Base-by-base conservation (phyloP, 2,797 vertebrate species). In the Antrozous pallidus region DNA sequence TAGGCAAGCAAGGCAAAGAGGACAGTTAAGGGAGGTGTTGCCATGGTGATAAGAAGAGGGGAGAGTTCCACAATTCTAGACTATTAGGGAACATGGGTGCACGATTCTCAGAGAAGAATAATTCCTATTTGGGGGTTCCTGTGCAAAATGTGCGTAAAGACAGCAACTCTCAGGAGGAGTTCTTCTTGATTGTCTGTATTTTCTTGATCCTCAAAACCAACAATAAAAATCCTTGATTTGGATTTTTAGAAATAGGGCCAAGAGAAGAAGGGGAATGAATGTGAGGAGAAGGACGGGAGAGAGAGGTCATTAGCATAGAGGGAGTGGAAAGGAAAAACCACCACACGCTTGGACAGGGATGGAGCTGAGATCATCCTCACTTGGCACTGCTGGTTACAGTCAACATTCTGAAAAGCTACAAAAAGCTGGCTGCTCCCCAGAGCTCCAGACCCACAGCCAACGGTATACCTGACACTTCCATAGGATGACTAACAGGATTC, bases 131-230 rank as follows among this genome's bases (percentile, higher is more conserved):
- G 71, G 71, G 77, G 77, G 11, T 5, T 42, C 58, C 47, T 24
- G 11, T 14, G 28, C 18, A 70, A 42, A 77, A 14, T 8, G 61
- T 24, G 6, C 33, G 24, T 16, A 13, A 82, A 95, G 79, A n/a
- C 9, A 70, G 36, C 22, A 42, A 70, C 31, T 78, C 42, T 61
- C 17, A 42, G 61, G 40, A 38, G 47, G 65, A 61, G 47, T 38
- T 58, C 45, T 40, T 73, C 81, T 82, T 61, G 40, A n/a, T 73
- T 87, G 71, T n/a, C 71, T 82, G 31, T 65, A 58, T 90, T 88
- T 93, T 82, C 67, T 82, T n/a, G 61, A 90, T 71, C n/a, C 73
- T 88, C 81, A 95, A 94, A 91, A 56, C 14, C 81, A 81, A 74
- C 18, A 78, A 31, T n/a, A 90, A 87, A 94, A 67, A 40, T 74